Evolutionary conservation across 2,888 invertebrate species (phyloP).

Genomic region (Melolontha melolontha): DNA sequence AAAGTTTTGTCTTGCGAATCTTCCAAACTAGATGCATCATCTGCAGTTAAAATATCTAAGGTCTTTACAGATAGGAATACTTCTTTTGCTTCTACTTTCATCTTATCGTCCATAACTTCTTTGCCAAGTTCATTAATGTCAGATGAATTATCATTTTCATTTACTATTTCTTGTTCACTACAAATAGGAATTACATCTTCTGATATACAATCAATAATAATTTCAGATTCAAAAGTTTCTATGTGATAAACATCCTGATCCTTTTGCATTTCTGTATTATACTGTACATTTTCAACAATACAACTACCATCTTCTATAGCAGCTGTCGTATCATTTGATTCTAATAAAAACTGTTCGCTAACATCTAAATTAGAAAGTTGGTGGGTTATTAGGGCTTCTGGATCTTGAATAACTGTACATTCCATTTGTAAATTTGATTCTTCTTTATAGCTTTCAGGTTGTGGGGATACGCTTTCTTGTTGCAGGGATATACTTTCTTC

Average conservation of each 20-base stretch:
- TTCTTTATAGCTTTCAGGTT: not conserved
- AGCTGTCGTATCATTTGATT: slow-evolving; percentile 6
- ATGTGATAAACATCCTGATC: slow-evolving; percentile 19
- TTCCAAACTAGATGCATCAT: too few species aligned
- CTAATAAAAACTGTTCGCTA: slow-evolving; percentile 14
- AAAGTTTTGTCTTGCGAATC: too few species aligned
- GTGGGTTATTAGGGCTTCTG: slow-evolving; percentile 38
- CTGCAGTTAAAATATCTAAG: not conserved
- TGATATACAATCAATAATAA: slow-evolving; percentile 55
- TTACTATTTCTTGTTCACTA: slow-evolving; percentile 47
- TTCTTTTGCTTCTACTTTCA: slow-evolving; percentile 25
- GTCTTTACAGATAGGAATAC: slow-evolving; percentile 34
- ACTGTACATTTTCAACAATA: slow-evolving; percentile 24
- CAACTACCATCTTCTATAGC: slow-evolving; percentile 1
- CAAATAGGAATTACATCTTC: slow-evolving; percentile 49
- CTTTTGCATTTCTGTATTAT: slow-evolving; percentile 13
- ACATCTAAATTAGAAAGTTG: slow-evolving; percentile 45
- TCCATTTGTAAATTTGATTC: slow-evolving; percentile 15
- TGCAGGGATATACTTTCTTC: slow-evolving; percentile 65
- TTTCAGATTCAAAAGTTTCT: slow-evolving; percentile 46
- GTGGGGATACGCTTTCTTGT: not conserved
- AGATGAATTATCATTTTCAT: slow-evolving; percentile 41
- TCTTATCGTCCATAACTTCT: slow-evolving; percentile 24
- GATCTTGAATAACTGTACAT: slow-evolving; percentile 14
- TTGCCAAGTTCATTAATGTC: slow-evolving; percentile 15